Evolutionary conservation across 2,888 invertebrate species (phyloP), one percentile per base, ranked within the genome.

Genomic region (Leptinotarsa juncta): DNA sequence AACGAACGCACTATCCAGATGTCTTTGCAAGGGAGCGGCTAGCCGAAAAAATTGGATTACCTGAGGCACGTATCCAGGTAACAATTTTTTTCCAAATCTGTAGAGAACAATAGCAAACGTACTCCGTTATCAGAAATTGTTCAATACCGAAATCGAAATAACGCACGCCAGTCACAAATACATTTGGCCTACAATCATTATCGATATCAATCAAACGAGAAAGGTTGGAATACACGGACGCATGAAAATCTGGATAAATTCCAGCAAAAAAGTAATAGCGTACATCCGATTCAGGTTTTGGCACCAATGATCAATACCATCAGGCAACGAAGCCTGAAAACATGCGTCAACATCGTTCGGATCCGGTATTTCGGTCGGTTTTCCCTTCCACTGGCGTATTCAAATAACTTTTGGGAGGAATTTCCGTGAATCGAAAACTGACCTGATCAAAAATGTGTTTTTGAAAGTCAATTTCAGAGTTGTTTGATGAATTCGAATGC

Each of bases 11-110:
- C 90, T 98, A 98, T 89, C 98, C 97, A 80, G 97, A 98, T 90
- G 97, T 98, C 82, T 98, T 97, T 90, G 97, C 97, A 82, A 91
- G 98, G 85, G 98, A 98, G 89, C 92, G 97, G 89, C 92, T 98
- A 88, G 97, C 98, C 81, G 96, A 95, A 91, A 97, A 97, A 93
- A 98, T 98, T 90, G 96, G 96, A 92, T 94, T 98, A 90, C 97
- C 97, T 90, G 97, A 97, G 94, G 97, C 97, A 91, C 94, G 97
- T 93, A 98, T 98, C 93, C 97, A 98, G 96, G 97, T 97, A 93
- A 93, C 94, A 93, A 86, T 85, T 87, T 87, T 88, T 87, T 87
- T 85, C 78, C 80, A 83, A 83, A 80, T 81, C 80, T 75, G 82
- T 83, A 82, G 81, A 32, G 62, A 62, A 62, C 62, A 62, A 62